phyloP scores from a whole-genome alignment of 2,797 vertebrate species.

The Petrocephalus sullivani region DNA sequence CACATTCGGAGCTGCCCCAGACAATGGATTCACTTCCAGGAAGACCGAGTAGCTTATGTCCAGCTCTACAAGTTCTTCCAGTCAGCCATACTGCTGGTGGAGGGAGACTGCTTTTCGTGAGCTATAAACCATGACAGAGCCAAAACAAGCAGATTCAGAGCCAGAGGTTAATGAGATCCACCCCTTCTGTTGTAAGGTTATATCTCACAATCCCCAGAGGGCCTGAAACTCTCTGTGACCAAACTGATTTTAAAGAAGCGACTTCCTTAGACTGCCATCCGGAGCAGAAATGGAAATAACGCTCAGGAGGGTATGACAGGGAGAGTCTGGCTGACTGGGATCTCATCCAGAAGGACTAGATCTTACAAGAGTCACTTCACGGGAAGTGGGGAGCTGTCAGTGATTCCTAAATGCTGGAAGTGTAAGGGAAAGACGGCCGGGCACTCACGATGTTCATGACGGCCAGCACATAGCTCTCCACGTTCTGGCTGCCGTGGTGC shows the following conservation, averaged over 20 bases:
- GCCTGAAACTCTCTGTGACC: slow-evolving; percentile 30
- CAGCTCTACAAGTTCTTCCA: neutral
- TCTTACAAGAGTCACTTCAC: slow-evolving; percentile 22
- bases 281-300: slow-evolving; percentile 27
- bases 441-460: slow-evolving; percentile 96
- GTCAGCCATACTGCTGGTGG: neutral
- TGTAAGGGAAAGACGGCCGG: neutral
- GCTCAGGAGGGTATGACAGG: slow-evolving; percentile 32
- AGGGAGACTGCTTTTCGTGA: neutral
- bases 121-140: slow-evolving; percentile 36
- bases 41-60: slow-evolving; percentile 42
- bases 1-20: slow-evolving; percentile 3
- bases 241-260: slow-evolving; percentile 36
- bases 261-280: neutral
- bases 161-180: slow-evolving; percentile 47
- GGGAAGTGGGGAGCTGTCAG: neutral
- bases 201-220: slow-evolving; percentile 35
- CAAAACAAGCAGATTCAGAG: slow-evolving; percentile 41
- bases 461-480: slow-evolving; percentile 85
- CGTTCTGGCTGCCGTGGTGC: slow-evolving; percentile 73
- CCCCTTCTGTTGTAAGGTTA: slow-evolving; percentile 48
- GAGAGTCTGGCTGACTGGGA: slow-evolving; percentile 44
- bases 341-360: slow-evolving; percentile 11
- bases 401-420: neutral
- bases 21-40: slow-evolving; percentile 44